phyloP scores from a whole-genome alignment of 2,797 vertebrate species.

The Tenualosa thibaudeaui region DNA sequence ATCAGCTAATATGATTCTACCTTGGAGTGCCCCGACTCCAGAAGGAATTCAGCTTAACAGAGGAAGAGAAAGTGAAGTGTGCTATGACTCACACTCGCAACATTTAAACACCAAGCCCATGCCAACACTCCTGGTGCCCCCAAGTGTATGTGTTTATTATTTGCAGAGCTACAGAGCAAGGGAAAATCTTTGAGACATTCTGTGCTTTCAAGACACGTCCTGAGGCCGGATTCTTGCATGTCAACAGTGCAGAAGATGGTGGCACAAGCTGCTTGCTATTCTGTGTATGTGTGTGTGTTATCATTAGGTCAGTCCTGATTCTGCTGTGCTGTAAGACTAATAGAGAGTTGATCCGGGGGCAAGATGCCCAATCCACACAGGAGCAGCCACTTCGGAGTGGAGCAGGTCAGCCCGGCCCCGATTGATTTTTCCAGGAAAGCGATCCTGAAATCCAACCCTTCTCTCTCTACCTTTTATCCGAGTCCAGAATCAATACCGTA shows the following conservation, averaged over 20 bases:
- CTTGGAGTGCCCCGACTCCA: too few species aligned
- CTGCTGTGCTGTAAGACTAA: not conserved
- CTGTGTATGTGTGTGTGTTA: not conserved
- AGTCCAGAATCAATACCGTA: not conserved
- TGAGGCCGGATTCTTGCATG: not conserved
- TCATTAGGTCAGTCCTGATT: not conserved
- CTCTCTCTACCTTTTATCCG: not conserved
- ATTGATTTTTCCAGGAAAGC: conserved; percentile 6
- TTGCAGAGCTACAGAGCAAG: too few species aligned
- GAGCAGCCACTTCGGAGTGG: not conserved
- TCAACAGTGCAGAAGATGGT: not conserved
- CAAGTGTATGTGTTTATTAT: too few species aligned
- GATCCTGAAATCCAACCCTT: not conserved
- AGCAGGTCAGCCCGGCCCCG: not conserved
- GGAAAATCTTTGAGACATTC: too few species aligned
- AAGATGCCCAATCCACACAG: not conserved
- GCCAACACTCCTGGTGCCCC: too few species aligned
- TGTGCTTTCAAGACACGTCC: not conserved
- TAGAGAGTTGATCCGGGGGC: not conserved
- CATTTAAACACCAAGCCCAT: too few species aligned
- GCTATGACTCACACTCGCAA: too few species aligned
- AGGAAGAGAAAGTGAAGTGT: too few species aligned
- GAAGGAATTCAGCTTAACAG: too few species aligned
- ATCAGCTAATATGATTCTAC: not conserved
- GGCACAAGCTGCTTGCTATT: too few species aligned